phyloP scores from a whole-genome alignment of 92 coral and sea anemone species.

The Epizoanthus illoricatus region DNA sequence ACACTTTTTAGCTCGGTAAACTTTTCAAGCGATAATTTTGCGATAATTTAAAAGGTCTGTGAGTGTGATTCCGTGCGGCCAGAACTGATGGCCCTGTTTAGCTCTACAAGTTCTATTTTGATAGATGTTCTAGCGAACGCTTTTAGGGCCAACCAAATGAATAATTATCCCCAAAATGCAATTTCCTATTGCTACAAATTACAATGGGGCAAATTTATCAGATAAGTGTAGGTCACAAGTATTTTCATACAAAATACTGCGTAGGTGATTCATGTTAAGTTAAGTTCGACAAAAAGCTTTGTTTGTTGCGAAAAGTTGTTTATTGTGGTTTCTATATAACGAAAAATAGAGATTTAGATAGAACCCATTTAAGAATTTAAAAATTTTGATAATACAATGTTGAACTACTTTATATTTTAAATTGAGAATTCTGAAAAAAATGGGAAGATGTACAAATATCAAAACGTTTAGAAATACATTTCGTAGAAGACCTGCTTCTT shows the following conservation, averaged over 20 bases:
- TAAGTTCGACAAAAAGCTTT: not conserved
- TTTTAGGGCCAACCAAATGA: not conserved
- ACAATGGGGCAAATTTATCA: not conserved
- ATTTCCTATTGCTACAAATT: not conserved
- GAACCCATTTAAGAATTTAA: not conserved
- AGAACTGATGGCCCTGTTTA: not conserved
- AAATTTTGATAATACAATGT: not conserved
- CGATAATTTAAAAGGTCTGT: no score
- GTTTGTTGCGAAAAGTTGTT: not conserved
- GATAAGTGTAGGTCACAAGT: not conserved
- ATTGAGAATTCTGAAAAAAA: not conserved
- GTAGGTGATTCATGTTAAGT: not conserved
- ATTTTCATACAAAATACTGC: not conserved
- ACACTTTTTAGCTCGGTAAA: not conserved
- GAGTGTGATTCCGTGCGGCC: not conserved
- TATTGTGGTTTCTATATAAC: not conserved
- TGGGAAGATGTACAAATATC: not conserved
- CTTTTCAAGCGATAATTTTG: not conserved
- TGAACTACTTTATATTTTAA: not conserved
- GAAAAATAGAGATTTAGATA: not conserved
- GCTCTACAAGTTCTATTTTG: not conserved
- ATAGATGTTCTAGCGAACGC: not conserved
- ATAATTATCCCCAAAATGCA: constrained; percentile 6
- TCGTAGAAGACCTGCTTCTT: constrained; percentile 7
- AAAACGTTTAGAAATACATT: not conserved